Base-by-base conservation (phyloP, 1,140 invertebrate species). In the Zaprionus kolodkinae region DNA sequence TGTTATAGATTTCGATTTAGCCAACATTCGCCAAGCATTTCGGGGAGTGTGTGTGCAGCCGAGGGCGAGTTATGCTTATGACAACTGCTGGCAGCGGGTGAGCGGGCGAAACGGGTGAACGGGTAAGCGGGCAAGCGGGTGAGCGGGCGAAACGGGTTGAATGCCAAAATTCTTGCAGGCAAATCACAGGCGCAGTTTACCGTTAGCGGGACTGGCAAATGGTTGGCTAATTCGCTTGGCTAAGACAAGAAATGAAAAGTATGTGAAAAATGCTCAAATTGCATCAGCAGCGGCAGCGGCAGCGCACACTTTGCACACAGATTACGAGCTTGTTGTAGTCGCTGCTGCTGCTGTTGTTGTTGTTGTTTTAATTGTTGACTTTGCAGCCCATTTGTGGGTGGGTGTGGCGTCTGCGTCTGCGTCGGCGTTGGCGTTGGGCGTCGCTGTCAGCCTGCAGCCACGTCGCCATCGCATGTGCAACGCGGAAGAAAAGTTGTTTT, bases 401-500 rank as follows among this genome's bases (percentile, higher is more conserved):
- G 85, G 85, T 88, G 86, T 67, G 81, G 74, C 79, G 45, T 43
- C 56, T 35, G 60, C 66, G 33, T 68, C 67, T 35, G 60, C 66
- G 33, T 68, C 67, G 61, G 5, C 25, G 43, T 54, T 45, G 36
- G 25, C n/a, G 56, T 50, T 54, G 63, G 38, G 27, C 57, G 56
- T 57, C 15, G 38, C n/a, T 35, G 52, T 54, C 33, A 25, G 45
- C 21, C 21, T 25, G 45, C 45, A 25, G 72, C 78, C 50, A 72
- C 64, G 72, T 67, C 48, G 76, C 61, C 73, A 72, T 81, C 62
- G 81, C 70, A 80, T 88, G 70, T 88, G 85, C 85, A 88, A 88
- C 81, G 85, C 85, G 85, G 85, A 88, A 88, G 85, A 88, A 88
- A 88, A 88, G 85, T 89, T 81, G 84, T 78, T 72, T 72, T 81